Percentiles rank a stretch among this genome's conserved stretches.
Conservation (phyloP, 2,888 invertebrate species). For the Callyntrura guangdongensis region DNA sequence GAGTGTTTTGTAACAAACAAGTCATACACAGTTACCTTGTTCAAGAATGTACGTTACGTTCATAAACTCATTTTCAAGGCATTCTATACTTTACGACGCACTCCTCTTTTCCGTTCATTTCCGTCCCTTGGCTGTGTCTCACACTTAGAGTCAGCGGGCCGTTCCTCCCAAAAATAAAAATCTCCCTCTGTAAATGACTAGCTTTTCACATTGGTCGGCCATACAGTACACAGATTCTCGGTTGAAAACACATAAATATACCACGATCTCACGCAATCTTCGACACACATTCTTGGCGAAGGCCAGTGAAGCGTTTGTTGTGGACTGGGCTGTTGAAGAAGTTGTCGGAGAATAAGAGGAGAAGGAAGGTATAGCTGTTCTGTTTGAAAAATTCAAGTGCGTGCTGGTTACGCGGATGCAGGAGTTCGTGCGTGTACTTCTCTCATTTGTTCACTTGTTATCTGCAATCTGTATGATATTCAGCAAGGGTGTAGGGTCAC, state of each 20-base stretch:
- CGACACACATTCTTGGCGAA: not conserved
- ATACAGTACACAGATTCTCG: conserved; percentile 12
- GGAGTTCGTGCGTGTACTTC: conserved; percentile 77
- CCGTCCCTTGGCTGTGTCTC: too few species aligned
- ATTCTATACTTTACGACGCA: not conserved
- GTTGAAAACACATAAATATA: not conserved
- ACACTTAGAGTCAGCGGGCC: too few species aligned
- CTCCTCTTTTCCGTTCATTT: not conserved
- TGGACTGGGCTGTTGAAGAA: not conserved
- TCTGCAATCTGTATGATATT: conserved; percentile 6
- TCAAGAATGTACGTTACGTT: not conserved
- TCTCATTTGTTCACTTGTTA: conserved; percentile 72
- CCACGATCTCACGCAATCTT: not conserved
- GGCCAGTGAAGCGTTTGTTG: not conserved
- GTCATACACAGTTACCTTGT: too few species aligned
- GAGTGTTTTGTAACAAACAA: too few species aligned
- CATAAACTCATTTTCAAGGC: not conserved
- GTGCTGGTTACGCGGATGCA: conserved; percentile 31
- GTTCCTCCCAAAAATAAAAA: too few species aligned
- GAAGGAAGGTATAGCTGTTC: conserved; percentile 55
- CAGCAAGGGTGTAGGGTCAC: not conserved
- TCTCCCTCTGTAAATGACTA: not conserved
- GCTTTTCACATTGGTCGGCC: not conserved
- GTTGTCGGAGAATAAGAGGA: not conserved
- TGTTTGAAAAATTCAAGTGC: conserved; percentile 42